phyloP scores from a whole-genome alignment of 2,113 vertebrate genomes.

The Aphyosemion australe region DNA sequence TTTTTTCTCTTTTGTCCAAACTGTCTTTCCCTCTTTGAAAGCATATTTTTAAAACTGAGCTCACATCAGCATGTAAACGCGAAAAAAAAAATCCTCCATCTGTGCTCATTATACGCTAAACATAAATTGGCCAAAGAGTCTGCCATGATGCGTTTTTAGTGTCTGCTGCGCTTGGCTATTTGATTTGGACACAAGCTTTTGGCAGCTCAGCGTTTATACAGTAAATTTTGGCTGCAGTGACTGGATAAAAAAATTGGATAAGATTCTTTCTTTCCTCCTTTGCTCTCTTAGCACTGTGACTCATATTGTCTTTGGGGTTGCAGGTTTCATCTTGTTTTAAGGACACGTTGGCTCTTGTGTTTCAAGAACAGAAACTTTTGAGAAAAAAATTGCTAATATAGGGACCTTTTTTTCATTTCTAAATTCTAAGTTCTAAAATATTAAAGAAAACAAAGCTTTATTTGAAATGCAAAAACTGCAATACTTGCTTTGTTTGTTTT shows the following conservation, averaged over 20 bases:
- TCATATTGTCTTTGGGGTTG: conserved; percentile 57
- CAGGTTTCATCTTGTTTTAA: conserved; percentile 37
- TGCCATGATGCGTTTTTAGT: conserved; percentile 49
- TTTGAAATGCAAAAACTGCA: no score
- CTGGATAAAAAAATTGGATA: conserved; percentile 61
- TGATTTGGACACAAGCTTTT: conserved; percentile 63
- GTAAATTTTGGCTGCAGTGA: conserved; percentile 65
- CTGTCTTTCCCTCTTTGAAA: conserved; percentile 4
- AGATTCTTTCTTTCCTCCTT: conserved; percentile 38
- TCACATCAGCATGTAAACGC: conserved; percentile 17
- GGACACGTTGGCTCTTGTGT: conserved; percentile 41
- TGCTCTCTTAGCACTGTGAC: conserved; percentile 38
- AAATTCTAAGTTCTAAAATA: no score
- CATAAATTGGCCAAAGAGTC: conserved; percentile 50
- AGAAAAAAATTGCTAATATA: background rate
- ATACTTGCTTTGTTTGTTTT: no score
- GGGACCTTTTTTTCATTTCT: no score
- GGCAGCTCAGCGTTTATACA: conserved; percentile 58
- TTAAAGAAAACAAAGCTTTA: no score
- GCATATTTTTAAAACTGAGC: conserved; percentile 38
- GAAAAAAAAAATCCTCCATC: conserved; percentile 33
- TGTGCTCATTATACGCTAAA: conserved; percentile 59
- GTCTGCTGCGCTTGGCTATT: conserved; percentile 53
- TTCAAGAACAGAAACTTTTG: background rate
- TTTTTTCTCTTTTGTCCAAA: conserved; percentile 29